Evolutionary conservation across 2,888 invertebrate genomes (phyloP).

Genomic region (Tortricodes alternella): DNA sequence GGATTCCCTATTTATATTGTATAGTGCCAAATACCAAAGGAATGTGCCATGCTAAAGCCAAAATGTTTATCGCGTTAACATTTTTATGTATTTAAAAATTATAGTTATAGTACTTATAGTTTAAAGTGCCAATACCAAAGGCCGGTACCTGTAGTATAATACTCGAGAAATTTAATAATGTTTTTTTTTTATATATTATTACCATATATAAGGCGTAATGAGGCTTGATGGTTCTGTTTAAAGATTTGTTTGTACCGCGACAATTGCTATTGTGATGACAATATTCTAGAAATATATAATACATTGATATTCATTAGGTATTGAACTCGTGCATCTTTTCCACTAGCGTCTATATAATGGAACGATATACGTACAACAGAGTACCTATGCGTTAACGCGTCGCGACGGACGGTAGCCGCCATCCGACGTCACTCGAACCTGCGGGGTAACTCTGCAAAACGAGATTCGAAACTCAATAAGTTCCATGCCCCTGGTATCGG

Average conservation of each 20-base stretch:
- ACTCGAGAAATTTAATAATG: constrained; percentile 57
- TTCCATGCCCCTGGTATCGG: not conserved
- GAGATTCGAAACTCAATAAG: not conserved
- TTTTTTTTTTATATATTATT: constrained; percentile 50
- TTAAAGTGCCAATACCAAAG: constrained; percentile 51
- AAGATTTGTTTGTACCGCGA: constrained; percentile 33
- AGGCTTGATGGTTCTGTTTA: constrained; percentile 27
- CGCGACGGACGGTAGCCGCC: not conserved
- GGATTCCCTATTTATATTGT: constrained; percentile 46
- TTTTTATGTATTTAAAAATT: constrained; percentile 29
- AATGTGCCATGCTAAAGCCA: constrained; percentile 51
- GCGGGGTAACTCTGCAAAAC: not conserved
- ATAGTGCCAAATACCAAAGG: constrained; percentile 63
- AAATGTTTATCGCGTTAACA: constrained; percentile 40
- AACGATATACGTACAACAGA: constrained; percentile 43
- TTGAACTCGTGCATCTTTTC: constrained; percentile 30
- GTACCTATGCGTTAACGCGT: constrained; percentile 28
- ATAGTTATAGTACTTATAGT: constrained; percentile 36
- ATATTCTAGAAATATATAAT: constrained; percentile 55
- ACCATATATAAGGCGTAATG: constrained; percentile 35
- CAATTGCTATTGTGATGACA: constrained; percentile 55
- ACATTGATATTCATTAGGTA: constrained; percentile 35
- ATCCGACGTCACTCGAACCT: not conserved
- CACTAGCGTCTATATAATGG: constrained; percentile 33
- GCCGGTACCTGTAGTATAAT: constrained; percentile 78